These are phyloP conservation scores for Pocillopora meandrina DNA, from an alignment of 92 coral and sea anemone species.

Conservation along the genomic window DNA sequence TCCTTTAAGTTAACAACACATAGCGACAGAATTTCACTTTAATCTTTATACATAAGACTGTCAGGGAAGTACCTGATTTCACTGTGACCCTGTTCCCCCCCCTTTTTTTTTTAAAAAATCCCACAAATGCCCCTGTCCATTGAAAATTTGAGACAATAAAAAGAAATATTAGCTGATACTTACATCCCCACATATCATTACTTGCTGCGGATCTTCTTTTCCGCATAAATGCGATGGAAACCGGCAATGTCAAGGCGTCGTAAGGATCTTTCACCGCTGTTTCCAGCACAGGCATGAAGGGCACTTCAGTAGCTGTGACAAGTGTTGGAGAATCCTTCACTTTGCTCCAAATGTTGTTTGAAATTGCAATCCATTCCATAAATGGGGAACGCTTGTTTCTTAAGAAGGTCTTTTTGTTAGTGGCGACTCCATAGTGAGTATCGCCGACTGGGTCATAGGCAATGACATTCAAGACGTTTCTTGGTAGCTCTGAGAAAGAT, in stretches of 20 bases:
- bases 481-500: neutral
- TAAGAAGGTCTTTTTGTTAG: slow-evolving; percentile 1
- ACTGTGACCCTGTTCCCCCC: too few species aligned
- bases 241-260: neutral
- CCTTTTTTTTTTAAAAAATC: too few species aligned
- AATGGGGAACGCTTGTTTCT: neutral
- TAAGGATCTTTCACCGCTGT: neutral
- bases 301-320: slow-evolving; percentile 19
- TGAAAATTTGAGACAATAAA: neutral
- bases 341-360: neutral
- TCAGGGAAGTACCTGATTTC: too few species aligned
- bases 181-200: slow-evolving; percentile 26
- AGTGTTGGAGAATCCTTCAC: neutral
- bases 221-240: neutral
- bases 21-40: too few species aligned
- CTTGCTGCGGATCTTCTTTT: neutral
- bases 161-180: neutral
- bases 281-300: slow-evolving; percentile 1
- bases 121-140: too few species aligned
- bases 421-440: slow-evolving; percentile 11
- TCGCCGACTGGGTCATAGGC: slow-evolving; percentile 4
- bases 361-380: neutral
- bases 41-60: too few species aligned
- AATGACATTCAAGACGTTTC: neutral
- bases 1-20: too few species aligned